Evolutionary conservation across 2,113 vertebrate genomes (phyloP).

Genomic region (Pleuronectes platessa): DNA sequence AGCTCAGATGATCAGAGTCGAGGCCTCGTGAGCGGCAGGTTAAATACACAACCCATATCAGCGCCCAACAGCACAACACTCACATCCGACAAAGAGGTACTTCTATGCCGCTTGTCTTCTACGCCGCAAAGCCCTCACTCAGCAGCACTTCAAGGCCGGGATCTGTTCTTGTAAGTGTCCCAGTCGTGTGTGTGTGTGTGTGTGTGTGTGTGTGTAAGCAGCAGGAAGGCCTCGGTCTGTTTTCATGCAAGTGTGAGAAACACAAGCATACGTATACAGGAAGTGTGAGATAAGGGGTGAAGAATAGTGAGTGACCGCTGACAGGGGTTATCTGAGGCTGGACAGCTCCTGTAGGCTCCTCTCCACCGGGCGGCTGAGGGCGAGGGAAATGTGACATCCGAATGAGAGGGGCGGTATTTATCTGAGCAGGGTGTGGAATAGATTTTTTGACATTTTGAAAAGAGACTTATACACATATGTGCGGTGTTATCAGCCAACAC

Average conservation of each 20-base stretch:
- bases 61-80: not conserved
- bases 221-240: conserved; percentile 17
- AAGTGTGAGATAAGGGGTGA: conserved; percentile 62
- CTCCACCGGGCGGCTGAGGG: not conserved
- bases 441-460: not conserved
- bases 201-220: not conserved
- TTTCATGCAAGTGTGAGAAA: conserved; percentile 39
- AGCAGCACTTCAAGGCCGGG: conserved; percentile 22
- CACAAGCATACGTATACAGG: conserved; percentile 19
- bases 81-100: conserved; percentile 34
- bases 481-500: not conserved
- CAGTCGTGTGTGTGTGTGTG: conserved; percentile 6
- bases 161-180: conserved; percentile 20
- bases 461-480: too few species aligned
- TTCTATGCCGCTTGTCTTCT: too few species aligned
- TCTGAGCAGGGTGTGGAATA: not conserved
- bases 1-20: not conserved
- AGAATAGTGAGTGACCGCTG: conserved; percentile 55
- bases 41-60: conserved; percentile 1
- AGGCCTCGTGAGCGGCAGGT: conserved; percentile 3
- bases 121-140: conserved; percentile 4
- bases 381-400: not conserved
- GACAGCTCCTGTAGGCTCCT: conserved; percentile 18
- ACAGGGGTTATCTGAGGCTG: conserved; percentile 64
- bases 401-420: not conserved